phyloP scores from a whole-genome alignment of 2,888 invertebrate genomes.

The Dascillus cervinus region DNA sequence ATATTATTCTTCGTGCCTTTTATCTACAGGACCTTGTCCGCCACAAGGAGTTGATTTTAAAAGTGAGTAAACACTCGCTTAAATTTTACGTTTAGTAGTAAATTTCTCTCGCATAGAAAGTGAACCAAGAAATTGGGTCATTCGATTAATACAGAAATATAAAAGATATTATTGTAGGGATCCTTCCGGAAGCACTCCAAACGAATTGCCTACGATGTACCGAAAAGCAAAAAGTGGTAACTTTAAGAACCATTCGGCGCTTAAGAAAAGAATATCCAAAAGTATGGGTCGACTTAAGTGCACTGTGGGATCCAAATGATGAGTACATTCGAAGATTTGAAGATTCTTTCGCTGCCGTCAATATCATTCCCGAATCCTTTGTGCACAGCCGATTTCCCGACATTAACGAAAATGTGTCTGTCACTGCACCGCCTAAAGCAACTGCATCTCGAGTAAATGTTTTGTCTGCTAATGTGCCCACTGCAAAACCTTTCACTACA shows the following conservation, averaged over 20 bases:
- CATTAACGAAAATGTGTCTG: neutral
- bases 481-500: constrained; percentile 12
- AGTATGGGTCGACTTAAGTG: constrained; percentile 57
- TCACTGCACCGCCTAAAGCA: neutral
- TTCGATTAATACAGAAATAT: too few relatives aligned
- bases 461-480: constrained; percentile 12
- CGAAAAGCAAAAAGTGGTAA: constrained; percentile 56
- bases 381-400: too few relatives aligned
- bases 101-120: too few relatives aligned
- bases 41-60: constrained; percentile 65
- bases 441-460: too few relatives aligned
- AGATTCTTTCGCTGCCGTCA: constrained; percentile 26
- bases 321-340: constrained; percentile 48
- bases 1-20: constrained; percentile 63
- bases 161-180: constrained; percentile 51
- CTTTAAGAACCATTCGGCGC: constrained; percentile 57
- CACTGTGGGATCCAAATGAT: constrained; percentile 64
- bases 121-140: too few relatives aligned
- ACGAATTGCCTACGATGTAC: constrained; percentile 61
- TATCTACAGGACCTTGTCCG: constrained; percentile 59
- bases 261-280: constrained; percentile 57
- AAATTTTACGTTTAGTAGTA: neutral
- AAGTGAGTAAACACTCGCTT: constrained; percentile 55
- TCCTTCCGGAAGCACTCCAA: constrained; percentile 61
- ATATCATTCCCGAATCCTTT: too few relatives aligned